Evolutionary conservation across 2,113 vertebrate genomes (phyloP), one percentile per base, ranked within the genome.

Genomic region (Suricata suricatta): DNA sequence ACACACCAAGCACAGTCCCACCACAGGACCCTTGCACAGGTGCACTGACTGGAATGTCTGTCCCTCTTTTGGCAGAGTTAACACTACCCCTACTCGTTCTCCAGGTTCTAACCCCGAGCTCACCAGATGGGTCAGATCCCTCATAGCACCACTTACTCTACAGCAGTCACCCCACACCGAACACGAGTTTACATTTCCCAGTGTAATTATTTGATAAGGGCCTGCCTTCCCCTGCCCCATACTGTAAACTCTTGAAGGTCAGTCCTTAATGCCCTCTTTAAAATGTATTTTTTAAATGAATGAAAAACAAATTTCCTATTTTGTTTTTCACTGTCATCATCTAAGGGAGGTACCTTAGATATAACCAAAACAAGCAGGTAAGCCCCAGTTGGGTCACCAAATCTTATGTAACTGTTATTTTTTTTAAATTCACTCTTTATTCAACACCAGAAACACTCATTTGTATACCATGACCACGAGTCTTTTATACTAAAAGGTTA

Each of bases 401-500:
- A 41, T 88, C 66, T 33, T 33, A 7, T 60, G 54, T 21, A 27
- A 71, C 19, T 29, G 23, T 41, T 41, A 41, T 47, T 47, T 79
- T 80, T 88, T 66, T 19, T 27, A 76, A 31, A 68, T 9, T 38
- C 7, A 10, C 38, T n/a, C 13, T 29, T 71, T 68, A 74, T 80
- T 50, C 71, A 63, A 63, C 27, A 44, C 17, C 64, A 23, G 57
- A 60, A 63, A 77, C 33, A 44, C 31, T 38, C 47, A 54, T 27
- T 52, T 66, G 38, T 60, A 41, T 25, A 54, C 27, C 27, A 21
- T 21, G 50, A 47, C 21, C 29, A 25, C 7, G 44, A 81, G 8
- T 60, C n/a, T 94, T 89, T 57, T 14, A 57, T 47, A 64, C 50
- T 76, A 38, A 52, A 82, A 77, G 50, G 33, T 92, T 76, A 92